Evolutionary conservation across 2,888 invertebrate genomes (phyloP).

Genomic region (Ommatoiulus sabulosus): DNA sequence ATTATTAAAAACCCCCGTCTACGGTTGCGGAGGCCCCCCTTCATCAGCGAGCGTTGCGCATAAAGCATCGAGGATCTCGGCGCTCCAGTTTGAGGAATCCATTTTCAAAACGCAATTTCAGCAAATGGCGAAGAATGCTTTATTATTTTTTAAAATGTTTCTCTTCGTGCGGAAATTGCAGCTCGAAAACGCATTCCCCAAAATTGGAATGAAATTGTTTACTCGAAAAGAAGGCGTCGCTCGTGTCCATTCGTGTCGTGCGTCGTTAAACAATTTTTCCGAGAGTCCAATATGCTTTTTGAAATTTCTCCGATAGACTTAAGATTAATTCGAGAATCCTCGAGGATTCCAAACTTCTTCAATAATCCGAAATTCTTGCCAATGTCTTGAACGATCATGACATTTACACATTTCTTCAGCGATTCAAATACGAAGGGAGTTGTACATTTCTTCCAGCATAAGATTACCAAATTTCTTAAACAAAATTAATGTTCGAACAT

Average conservation of each 20-base stretch:
- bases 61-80: background rate
- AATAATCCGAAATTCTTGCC: background rate
- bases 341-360: no score
- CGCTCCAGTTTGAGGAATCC: background rate
- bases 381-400: no score
- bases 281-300: no score
- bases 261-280: no score
- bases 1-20: conserved; percentile 19
- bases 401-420: no score
- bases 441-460: no score
- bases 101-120: conserved; percentile 21
- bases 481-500: no score
- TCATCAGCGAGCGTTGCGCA: background rate
- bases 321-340: no score
- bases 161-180: background rate
- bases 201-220: background rate
- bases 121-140: background rate
- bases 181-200: background rate
- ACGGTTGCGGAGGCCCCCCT: background rate
- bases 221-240: no score
- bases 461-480: no score
- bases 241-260: no score
- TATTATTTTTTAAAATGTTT: background rate
- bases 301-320: background rate
- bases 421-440: no score